Base-by-base conservation (phyloP, 1,140 invertebrate species). In the Drosophila fuyamai region DNA sequence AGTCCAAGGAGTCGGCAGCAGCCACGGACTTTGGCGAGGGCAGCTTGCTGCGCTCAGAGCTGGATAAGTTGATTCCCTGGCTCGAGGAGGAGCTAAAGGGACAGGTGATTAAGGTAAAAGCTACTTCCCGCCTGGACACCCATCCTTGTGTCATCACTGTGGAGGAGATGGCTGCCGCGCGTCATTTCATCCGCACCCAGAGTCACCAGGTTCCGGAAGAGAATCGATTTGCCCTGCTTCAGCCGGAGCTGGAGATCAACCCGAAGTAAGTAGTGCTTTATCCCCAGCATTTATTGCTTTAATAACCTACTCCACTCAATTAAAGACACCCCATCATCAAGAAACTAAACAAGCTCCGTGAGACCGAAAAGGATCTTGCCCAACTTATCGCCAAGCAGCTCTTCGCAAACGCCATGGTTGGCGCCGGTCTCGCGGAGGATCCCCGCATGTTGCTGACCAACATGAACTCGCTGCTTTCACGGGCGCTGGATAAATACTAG, bases 141-240 rank as follows among this genome's bases (percentile, higher is more conserved):
- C 98, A 99, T 94, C 98, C 98, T 0, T 99, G 98, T 92, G 96
- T 98, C 1, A 95, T 99, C 0, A 98, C 97, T 2, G 97, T 99
- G 0, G 96, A 97, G 82, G 98, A 99, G 93, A 99, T 99, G 98
- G 98, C 97, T 1, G 97, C 97, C 9, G 98, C 98, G 0, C 93
- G 98, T 66, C 98, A 99, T 93, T 99, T 99, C 83, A 96, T 99
- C 59, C 95, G 96, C 50, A 98, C 97, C 5, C 97, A 98, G 82
- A 95, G 97, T 54, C 95, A 97, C 86, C 95, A 96, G 79, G 93
- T 98, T 32, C 95, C 95, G 0, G 97, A 98, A 79, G 97, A 98
- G 76, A 96, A 97, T 84, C 94, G 97, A 80, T 98, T 96, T 88
- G 95, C 96, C 1, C 92, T 99, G 14, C 93, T 99, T 32, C 97